These are phyloP conservation scores for Ennomos erosarius DNA, from an alignment of 2,888 invertebrate species.

Conservation along the genomic window DNA sequence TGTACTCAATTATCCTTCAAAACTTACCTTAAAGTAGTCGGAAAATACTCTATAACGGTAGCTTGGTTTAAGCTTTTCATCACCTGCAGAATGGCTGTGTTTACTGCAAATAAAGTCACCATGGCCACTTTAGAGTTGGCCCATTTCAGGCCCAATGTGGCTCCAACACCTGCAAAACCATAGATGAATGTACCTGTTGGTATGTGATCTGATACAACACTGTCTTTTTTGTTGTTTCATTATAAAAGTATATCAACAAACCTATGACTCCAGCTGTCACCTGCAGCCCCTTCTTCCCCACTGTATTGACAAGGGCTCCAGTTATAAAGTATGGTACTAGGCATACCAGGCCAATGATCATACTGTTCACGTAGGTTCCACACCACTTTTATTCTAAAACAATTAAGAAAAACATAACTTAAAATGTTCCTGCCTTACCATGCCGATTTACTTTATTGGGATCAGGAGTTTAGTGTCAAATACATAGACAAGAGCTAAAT, in stretches of 20 bases:
- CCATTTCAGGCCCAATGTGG: constrained; percentile 56
- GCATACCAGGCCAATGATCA: constrained; percentile 55
- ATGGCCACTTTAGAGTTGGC: constrained; percentile 54
- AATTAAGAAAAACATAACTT: too few relatives aligned
- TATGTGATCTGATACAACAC: too few relatives aligned
- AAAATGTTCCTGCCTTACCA: too few relatives aligned
- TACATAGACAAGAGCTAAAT: too few relatives aligned
- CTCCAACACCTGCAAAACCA: constrained; percentile 33
- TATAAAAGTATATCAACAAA: background rate
- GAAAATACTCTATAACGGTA: constrained; percentile 57
- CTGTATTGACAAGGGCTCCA: constrained; percentile 52
- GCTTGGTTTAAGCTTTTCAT: constrained; percentile 58
- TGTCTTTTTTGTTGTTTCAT: too few relatives aligned
- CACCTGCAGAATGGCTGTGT: constrained; percentile 54
- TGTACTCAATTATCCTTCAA: too few relatives aligned
- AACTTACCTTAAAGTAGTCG: constrained; percentile 60
- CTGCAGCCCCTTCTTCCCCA: constrained; percentile 61
- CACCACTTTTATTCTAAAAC: constrained; percentile 55
- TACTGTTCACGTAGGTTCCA: constrained; percentile 60
- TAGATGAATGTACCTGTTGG: too few relatives aligned
- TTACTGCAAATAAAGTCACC: constrained; percentile 59
- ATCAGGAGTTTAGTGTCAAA: too few relatives aligned
- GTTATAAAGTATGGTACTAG: constrained; percentile 51
- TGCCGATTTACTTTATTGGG: too few relatives aligned
- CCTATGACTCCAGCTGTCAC: constrained; percentile 44